Evolutionary conservation across 2,113 vertebrate genomes (phyloP).

Genomic region (Xiphophorus maculatus): DNA sequence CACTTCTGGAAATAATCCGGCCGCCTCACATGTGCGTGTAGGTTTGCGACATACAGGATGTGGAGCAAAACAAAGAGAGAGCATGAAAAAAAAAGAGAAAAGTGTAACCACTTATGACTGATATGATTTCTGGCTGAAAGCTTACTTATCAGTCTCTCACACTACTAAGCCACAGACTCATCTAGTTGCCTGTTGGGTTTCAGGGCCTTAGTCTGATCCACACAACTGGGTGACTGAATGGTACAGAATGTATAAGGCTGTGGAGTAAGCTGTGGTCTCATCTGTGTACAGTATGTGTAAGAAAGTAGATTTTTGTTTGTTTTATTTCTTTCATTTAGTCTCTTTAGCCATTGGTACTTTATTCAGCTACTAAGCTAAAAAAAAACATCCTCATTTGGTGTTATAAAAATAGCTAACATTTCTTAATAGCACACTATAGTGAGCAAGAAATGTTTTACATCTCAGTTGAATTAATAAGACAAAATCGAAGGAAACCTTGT

Average conservation of each 20-base stretch:
- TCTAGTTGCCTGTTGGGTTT: conserved; percentile 24
- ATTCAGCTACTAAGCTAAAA: background rate
- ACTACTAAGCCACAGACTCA: conserved; percentile 40
- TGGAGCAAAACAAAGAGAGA: conserved; percentile 35
- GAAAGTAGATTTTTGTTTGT: no score
- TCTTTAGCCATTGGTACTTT: no score
- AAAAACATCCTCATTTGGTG: background rate
- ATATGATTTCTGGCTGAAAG: conserved; percentile 52
- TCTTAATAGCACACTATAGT: background rate
- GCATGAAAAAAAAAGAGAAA: conserved; percentile 19
- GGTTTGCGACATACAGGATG: conserved; percentile 11
- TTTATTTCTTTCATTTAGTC: no score
- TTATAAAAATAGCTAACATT: background rate
- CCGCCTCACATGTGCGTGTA: background rate
- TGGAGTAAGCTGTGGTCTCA: no score
- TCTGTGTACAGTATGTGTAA: no score
- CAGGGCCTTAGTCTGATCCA: background rate
- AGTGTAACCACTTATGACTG: conserved; percentile 61
- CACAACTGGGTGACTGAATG: background rate
- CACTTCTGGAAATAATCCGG: conserved; percentile 40
- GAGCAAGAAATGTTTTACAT: background rate
- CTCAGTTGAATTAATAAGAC: no score
- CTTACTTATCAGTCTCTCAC: conserved; percentile 62
- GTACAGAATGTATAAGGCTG: background rate
- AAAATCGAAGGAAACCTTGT: no score